Percentiles rank a stretch among this genome's conserved stretches.
Conservation (phyloP, 2,888 invertebrate genomes). For the Eledone cirrhosa region DNA sequence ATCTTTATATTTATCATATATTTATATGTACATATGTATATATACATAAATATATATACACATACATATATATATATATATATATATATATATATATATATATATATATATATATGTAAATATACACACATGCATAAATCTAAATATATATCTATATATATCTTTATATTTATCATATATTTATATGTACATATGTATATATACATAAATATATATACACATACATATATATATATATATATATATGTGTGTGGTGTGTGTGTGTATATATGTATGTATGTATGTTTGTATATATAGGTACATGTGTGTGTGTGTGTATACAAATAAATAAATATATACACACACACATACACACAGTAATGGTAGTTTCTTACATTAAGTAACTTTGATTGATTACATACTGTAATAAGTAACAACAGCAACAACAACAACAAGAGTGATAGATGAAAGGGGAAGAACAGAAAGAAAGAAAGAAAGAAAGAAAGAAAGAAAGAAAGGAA, state of each 20-base stretch:
- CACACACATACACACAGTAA: neutral
- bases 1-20: neutral
- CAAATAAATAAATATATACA: neutral
- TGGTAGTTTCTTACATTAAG: neutral
- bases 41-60: no score
- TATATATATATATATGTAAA: no score
- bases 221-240: neutral
- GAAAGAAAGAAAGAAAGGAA: neutral
- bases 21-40: no score
- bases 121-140: neutral
- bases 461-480: neutral
- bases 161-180: no score
- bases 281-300: no score
- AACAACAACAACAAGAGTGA: neutral
- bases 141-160: neutral
- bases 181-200: neutral
- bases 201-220: neutral
- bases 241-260: no score
- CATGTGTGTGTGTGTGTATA: no score
- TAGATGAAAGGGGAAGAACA: neutral
- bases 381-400: neutral
- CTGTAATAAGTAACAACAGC: neutral
- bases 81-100: no score
- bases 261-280: no score
- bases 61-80: no score